Evolutionary conservation across 2,797 vertebrate genomes (phyloP).

Genomic region (Synanceia verrucosa): DNA sequence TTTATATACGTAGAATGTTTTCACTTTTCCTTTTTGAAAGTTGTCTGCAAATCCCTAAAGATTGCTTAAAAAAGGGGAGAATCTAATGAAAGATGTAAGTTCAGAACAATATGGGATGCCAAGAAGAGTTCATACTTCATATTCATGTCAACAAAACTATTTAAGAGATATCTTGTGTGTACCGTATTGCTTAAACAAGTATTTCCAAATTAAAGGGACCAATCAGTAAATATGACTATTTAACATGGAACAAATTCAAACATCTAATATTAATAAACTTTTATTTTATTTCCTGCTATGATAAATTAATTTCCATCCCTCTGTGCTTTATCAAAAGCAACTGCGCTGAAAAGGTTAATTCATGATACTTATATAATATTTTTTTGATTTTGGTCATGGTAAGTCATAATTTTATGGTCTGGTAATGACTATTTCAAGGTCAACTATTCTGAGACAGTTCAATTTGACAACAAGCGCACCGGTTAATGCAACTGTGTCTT

Average conservation of each 20-base stretch:
- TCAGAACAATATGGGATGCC: neutral
- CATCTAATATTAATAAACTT: too few relatives aligned
- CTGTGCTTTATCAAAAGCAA: neutral
- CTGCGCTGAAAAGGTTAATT: neutral
- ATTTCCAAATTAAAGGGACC: neutral
- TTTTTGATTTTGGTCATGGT: neutral
- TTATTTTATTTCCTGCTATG: too few relatives aligned
- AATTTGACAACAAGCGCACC: slow-evolving; percentile 15
- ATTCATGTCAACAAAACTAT: neutral
- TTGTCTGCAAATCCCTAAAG: too few relatives aligned
- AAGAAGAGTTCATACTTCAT: neutral
- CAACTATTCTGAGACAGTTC: slow-evolving; percentile 10
- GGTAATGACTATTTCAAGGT: slow-evolving; percentile 18
- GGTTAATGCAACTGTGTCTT: slow-evolving; percentile 37
- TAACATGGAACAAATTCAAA: neutral
- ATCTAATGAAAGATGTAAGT: neutral
- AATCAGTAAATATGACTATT: neutral
- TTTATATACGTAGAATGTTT: too few relatives aligned
- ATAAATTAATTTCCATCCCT: neutral
- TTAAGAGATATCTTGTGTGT: neutral
- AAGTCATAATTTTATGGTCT: neutral
- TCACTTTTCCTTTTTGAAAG: too few relatives aligned
- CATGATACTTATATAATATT: neutral
- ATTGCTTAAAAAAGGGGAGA: neutral
- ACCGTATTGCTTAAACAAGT: too few relatives aligned